Conservation (phyloP, 64 coral and sea anemone genomes). For the Montipora capricornis region DNA sequence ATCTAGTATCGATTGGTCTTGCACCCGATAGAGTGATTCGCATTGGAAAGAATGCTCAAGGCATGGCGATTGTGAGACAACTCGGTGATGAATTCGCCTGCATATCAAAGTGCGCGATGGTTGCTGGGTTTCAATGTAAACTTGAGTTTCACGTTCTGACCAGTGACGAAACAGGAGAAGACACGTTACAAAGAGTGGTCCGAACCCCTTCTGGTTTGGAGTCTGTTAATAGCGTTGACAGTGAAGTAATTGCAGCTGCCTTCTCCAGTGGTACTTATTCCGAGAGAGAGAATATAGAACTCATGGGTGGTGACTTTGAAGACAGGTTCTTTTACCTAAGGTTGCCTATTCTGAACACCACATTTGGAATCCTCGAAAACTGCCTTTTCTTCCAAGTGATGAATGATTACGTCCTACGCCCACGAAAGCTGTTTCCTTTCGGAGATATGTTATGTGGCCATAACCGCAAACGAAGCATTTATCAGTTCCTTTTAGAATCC, state of each 20-base stretch:
- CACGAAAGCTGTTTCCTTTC: conserved; percentile 76
- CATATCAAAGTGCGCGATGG: conserved; percentile 77
- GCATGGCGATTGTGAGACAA: conserved; percentile 85
- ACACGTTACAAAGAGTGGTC: conserved; percentile 83
- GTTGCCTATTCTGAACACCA: conserved; percentile 87
- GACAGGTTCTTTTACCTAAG: conserved; percentile 93
- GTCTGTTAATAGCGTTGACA: conserved; percentile 70
- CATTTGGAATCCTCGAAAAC: conserved; percentile 82
- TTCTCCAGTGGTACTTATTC: conserved; percentile 95
- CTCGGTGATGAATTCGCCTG: conserved; percentile 76
- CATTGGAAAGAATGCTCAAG: conserved; percentile 81
- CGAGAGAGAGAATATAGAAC: conserved; percentile 84
- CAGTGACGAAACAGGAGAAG: conserved; percentile 52
- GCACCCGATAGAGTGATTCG: conserved; percentile 67
- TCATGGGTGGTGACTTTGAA: conserved; percentile 83
- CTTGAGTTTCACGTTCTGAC: conserved; percentile 88
- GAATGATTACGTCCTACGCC: conserved; percentile 48
- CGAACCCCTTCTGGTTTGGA: conserved; percentile 93
- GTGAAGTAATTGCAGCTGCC: conserved; percentile 67
- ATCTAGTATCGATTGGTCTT: conserved; percentile 47
- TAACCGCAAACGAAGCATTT: conserved; percentile 73
- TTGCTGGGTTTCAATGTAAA: conserved; percentile 91
- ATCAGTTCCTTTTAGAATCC: conserved; percentile 69
- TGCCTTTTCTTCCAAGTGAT: conserved; percentile 81
- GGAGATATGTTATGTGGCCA: conserved; percentile 75